Evolutionary conservation across 1,140 invertebrate species (phyloP).

Genomic region (Cydia fagiglandana): DNA sequence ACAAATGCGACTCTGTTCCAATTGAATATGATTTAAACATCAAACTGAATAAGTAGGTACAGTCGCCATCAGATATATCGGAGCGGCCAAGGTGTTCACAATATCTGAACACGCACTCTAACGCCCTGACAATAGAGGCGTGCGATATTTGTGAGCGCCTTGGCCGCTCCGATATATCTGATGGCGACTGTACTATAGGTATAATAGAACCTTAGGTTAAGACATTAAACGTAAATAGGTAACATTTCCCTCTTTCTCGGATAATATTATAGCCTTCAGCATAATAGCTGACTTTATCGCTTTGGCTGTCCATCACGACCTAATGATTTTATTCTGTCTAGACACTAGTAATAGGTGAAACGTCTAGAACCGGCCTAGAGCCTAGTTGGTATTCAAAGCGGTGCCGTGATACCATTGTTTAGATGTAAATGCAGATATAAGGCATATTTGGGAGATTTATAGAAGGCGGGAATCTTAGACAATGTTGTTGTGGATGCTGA

Average conservation of each 20-base stretch:
- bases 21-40: no score
- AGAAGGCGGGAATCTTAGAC: neutral
- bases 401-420: slow-evolving; percentile 1
- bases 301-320: slow-evolving; percentile 6
- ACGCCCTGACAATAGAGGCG: no score
- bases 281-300: neutral
- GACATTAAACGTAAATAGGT: no score
- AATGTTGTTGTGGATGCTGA: neutral
- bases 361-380: slow-evolving; percentile 5
- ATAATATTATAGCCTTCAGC: neutral
- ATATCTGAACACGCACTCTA: no score
- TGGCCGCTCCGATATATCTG: no score
- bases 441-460: slow-evolving; percentile 1
- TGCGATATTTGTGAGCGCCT: no score
- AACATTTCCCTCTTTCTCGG: neutral
- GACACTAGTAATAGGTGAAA: slow-evolving; percentile 7
- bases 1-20: no score
- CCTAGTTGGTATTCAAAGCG: neutral
- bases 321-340: slow-evolving; percentile 13
- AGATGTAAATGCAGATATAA: slow-evolving; percentile 16
- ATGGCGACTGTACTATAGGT: no score
- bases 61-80: no score
- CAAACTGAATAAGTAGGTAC: no score
- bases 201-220: no score
- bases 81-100: no score